Conservation (phyloP, 1,140 invertebrate species). For the Drosophila navojoa region DNA sequence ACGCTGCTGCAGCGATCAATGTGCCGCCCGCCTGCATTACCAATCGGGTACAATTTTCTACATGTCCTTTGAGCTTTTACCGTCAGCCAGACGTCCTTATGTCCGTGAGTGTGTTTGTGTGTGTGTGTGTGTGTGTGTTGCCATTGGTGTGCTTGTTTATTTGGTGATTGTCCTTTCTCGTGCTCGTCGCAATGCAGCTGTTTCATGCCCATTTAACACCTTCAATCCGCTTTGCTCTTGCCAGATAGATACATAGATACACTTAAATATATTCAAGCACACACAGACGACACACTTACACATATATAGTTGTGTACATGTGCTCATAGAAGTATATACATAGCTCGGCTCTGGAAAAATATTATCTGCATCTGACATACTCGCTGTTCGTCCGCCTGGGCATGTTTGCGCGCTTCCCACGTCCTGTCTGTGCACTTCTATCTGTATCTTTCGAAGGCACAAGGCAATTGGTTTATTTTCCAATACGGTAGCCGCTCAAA, state of each 20-base stretch:
- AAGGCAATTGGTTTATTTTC: conserved; percentile 80
- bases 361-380: conserved; percentile 68
- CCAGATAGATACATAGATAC: conserved; percentile 33
- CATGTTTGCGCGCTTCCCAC: conserved; percentile 55
- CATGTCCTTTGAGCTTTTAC: conserved; percentile 75
- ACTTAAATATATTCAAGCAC: conserved; percentile 18
- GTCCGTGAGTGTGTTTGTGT: background rate
- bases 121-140: conserved; percentile 13
- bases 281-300: conserved; percentile 9
- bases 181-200: conserved; percentile 73
- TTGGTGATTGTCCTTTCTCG: conserved; percentile 70
- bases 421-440: conserved; percentile 45
- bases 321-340: background rate
- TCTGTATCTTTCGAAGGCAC: conserved; percentile 56
- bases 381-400: conserved; percentile 56
- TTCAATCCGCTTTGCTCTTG: conserved; percentile 68
- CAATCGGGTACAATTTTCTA: conserved; percentile 61
- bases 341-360: conserved; percentile 53
- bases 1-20: conserved; percentile 43
- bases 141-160: conserved; percentile 61
- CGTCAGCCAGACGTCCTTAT: conserved; percentile 8
- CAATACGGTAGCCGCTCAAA: conserved; percentile 80
- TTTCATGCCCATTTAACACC: conserved; percentile 82
- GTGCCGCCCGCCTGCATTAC: conserved; percentile 62
- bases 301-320: conserved; percentile 26